phyloP scores from a whole-genome alignment of 2,888 invertebrate genomes.

The Eupithecia vulgata region DNA sequence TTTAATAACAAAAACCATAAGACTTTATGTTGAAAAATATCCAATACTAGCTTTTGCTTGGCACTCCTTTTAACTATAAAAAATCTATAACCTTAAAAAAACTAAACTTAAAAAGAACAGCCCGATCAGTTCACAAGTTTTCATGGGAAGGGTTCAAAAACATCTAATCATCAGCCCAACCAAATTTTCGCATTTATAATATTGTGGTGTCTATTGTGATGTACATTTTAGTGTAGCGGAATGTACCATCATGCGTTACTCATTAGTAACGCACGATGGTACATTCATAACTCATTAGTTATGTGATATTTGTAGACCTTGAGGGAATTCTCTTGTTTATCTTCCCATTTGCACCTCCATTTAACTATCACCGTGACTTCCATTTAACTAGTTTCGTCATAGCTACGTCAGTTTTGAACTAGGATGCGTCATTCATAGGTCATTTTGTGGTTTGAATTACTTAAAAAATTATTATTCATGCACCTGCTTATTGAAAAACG shows the following conservation, averaged over 20 bases:
- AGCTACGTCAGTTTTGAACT: background rate
- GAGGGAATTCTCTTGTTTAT: conserved; percentile 8
- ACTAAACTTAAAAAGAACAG: too few relatives aligned
- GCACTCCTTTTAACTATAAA: too few relatives aligned
- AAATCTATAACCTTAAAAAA: too few relatives aligned
- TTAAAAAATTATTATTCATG: background rate
- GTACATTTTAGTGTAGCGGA: background rate
- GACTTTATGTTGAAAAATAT: background rate
- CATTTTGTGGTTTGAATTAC: background rate
- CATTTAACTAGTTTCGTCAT: background rate
- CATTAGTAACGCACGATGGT: background rate
- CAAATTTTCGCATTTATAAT: background rate
- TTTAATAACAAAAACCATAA: too few relatives aligned
- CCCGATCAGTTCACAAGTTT: background rate
- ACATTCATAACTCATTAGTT: background rate
- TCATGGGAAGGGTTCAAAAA: background rate
- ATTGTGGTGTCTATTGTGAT: background rate
- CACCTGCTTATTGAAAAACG: background rate
- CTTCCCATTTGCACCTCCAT: conserved; percentile 16
- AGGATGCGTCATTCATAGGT: background rate
- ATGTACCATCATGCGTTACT: background rate
- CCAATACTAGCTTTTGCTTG: background rate
- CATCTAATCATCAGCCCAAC: background rate
- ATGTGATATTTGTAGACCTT: conserved; percentile 1
- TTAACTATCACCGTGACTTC: conserved; percentile 3